Percentiles rank a stretch among this genome's conserved stretches.
Evolutionary conservation across 2,888 invertebrate genomes (phyloP).

Genomic region (Pyrrhia umbra): DNA sequence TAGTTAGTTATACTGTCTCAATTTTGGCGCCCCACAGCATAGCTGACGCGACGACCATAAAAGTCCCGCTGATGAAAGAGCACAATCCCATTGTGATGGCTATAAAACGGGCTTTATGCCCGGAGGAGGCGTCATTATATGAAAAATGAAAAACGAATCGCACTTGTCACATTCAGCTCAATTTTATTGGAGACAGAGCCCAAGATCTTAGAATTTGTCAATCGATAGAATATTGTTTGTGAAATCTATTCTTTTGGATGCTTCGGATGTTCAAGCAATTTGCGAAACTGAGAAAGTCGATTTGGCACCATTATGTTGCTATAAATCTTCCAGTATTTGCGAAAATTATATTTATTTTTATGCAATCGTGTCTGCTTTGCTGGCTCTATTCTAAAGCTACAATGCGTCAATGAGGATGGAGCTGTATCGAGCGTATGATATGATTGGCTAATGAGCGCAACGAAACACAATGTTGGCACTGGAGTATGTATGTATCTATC

Average conservation of each 20-base stretch:
- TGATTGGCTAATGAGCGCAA: conserved; percentile 46
- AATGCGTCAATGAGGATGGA: conserved; percentile 34
- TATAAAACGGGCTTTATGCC: conserved; percentile 87
- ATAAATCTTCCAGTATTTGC: conserved; percentile 21
- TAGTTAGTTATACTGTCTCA: conserved; percentile 81
- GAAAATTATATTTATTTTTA: conserved; percentile 26
- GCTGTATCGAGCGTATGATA: conserved; percentile 44
- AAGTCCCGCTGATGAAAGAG: conserved; percentile 87
- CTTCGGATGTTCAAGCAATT: conserved; percentile 14
- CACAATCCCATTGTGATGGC: conserved; percentile 87
- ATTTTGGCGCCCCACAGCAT: conserved; percentile 80
- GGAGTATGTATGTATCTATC: not conserved
- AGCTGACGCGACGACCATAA: conserved; percentile 86
- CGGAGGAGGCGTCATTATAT: conserved; percentile 83
- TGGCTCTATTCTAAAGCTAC: conserved; percentile 7
- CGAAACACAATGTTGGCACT: conserved; percentile 40
- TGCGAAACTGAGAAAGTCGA: conserved; percentile 17
- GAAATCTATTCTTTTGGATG: conserved; percentile 51
- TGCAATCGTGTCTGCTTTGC: not conserved
- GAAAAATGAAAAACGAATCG: conserved; percentile 88
- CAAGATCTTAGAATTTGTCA: conserved; percentile 69
- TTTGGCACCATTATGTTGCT: conserved; percentile 38
- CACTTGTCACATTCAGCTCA: conserved; percentile 82
- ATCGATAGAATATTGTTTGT: conserved; percentile 59
- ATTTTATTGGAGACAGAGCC: conserved; percentile 73